Evolutionary conservation across 2,797 vertebrate species (phyloP).

Genomic region (Chrysocyon brachyurus): DNA sequence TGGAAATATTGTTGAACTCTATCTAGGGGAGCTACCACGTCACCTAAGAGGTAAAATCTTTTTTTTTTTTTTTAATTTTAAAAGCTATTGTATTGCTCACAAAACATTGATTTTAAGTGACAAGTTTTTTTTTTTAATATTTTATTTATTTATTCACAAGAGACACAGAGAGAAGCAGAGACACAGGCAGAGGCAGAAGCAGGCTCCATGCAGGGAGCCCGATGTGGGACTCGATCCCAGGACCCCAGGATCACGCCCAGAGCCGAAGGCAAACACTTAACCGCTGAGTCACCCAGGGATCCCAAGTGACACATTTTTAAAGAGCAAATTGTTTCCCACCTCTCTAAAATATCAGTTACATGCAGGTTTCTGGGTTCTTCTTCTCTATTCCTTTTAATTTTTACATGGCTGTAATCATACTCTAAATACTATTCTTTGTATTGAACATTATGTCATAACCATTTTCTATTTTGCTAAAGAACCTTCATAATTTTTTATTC

Average conservation of each 20-base stretch:
- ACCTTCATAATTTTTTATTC: neutral
- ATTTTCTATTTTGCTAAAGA: neutral
- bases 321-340: neutral
- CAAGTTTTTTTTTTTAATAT: neutral
- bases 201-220: too few relatives aligned
- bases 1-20: neutral
- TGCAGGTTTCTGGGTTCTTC: neutral
- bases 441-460: neutral
- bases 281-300: too few relatives aligned
- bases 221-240: too few relatives aligned
- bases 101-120: neutral
- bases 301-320: neutral
- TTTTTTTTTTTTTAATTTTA: neutral
- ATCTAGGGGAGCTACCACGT: neutral
- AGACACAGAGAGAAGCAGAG: too few relatives aligned
- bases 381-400: neutral
- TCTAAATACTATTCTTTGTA: neutral
- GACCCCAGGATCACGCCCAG: too few relatives aligned
- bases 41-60: neutral
- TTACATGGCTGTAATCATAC: neutral
- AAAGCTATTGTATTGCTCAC: neutral
- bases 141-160: too few relatives aligned
- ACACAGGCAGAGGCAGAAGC: too few relatives aligned
- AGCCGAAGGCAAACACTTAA: too few relatives aligned
- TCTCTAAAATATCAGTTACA: neutral